Percentiles rank a stretch among this genome's conserved stretches.
phyloP scores from a whole-genome alignment of 2,888 invertebrate species.

The Augochlorella aurata region DNA sequence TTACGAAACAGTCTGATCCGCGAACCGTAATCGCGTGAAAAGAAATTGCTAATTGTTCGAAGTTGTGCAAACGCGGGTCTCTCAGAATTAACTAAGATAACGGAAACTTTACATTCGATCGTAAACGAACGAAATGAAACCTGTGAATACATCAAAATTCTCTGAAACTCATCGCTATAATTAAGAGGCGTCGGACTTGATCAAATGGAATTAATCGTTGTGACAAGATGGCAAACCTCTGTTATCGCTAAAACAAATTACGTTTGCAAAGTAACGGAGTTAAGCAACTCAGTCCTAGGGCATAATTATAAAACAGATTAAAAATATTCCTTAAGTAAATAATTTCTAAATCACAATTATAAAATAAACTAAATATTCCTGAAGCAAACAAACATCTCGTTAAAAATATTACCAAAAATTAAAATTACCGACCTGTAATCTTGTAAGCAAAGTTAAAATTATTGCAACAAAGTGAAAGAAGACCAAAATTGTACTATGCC shows the following conservation, averaged over 20 bases:
- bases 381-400: background rate
- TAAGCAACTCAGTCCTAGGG: too few relatives aligned
- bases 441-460: too few relatives aligned
- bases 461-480: too few relatives aligned
- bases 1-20: background rate
- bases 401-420: background rate
- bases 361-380: background rate
- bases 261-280: too few relatives aligned
- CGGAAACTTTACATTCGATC: background rate
- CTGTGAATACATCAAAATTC: background rate
- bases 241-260: background rate
- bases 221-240: background rate
- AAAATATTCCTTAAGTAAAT: too few relatives aligned
- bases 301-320: too few relatives aligned
- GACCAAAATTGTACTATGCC: too few relatives aligned
- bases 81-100: background rate
- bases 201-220: background rate
- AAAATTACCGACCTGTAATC: background rate
- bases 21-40: background rate
- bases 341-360: background rate
- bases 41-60: background rate
- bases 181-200: background rate
- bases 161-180: background rate
- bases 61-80: background rate
- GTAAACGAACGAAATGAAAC: background rate